Evolutionary conservation across 2,113 vertebrate species (phyloP), one percentile per base, ranked within the genome.

Genomic region (Polyodon spathula): DNA sequence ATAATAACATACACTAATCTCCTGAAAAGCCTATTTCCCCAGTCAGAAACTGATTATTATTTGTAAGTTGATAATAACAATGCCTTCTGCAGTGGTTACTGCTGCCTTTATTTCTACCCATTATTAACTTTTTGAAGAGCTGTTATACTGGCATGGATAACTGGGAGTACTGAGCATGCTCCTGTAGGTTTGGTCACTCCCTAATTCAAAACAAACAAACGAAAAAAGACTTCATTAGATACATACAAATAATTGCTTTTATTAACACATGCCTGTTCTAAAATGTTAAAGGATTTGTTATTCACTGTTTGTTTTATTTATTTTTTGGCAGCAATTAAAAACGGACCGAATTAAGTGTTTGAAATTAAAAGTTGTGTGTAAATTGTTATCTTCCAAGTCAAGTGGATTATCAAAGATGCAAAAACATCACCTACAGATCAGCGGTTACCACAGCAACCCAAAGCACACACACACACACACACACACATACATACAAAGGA

Each of bases 401-500:
- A 37, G 42, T 58, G 42, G 54, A 52, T 59, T 57, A 53, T 64
- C 68, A 71, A 71, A 55, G n/a, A 59, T 2, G 37, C 53, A 48
- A n/a, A 54, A 46, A 60, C 55, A 53, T 27, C 41, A n/a, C 8
- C 8, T 54, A 40, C 27, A 54, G 51, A 54, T 46, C 57, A 41
- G 38, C 44, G 11, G 56, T 38, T 64, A 64, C 57, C 44, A 56
- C 37, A 53, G 55, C 55, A 63, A 58, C 44, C 41, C 40, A 46
- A 40, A 52, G 4, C 54, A 27, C 67, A 63, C 62, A 63, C 65
- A 69, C 74, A 71, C 65, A 37, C 74, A 69, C 66, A 66, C 44
- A 41, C 67, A 61, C 63, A 58, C 63, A 59, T 67, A 68, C 67
- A 64, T 46, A 61, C 74, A 58, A 71, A 67, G 74, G 63, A 59